Evolutionary conservation across 2,797 vertebrate genomes (phyloP), one percentile per base, ranked within the genome.

Genomic region (Bradypus variegatus): DNA sequence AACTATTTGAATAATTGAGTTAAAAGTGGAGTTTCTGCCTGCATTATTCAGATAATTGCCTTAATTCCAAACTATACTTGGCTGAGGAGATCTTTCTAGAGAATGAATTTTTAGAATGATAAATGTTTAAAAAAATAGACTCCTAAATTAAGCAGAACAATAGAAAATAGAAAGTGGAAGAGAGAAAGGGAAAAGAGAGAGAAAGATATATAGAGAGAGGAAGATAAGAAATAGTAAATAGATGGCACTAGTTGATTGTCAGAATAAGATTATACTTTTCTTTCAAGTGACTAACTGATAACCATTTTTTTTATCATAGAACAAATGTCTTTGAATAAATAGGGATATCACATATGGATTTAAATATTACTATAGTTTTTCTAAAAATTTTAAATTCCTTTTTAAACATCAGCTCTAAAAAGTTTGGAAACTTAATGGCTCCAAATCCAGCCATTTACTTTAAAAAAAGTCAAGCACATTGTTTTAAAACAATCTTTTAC

Each of bases 1-100:
- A 94, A 86, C 70, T 92, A 94, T 76, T 88, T 88, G 60, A 93
- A 90, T 90, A 94, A 90, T 55, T 90, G 86, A 94, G 31, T n/a
- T 79, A 41, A 94, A 93, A 50, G 27, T 81, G 21, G n/a, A 82
- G 36, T 88, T 95, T 94, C 81, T 84, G 73, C 67, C 25, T 88
- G 38, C 58, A 93, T 91, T 90, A 90, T 79, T 88, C 53, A 90
- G 72, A 83, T 92, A 90, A 91, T 80, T 93, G 58, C 48, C 53
- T 89, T 88, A 90, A 93, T 88, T 92, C 60, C 88, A 82, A 85
- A 91, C 41, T 78, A 89, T 31, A 70, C 29, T 83, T 83, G n/a
- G 12, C 29, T 88, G 8, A 86, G 33, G 82, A 91, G 45, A 82
- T 15, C 41, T 79, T 87, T 86, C 60, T 48, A 72, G 4, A 85